These are phyloP conservation scores for Cephus rjabovi DNA, from an alignment of 2,888 invertebrate species.

Conservation along the genomic window DNA sequence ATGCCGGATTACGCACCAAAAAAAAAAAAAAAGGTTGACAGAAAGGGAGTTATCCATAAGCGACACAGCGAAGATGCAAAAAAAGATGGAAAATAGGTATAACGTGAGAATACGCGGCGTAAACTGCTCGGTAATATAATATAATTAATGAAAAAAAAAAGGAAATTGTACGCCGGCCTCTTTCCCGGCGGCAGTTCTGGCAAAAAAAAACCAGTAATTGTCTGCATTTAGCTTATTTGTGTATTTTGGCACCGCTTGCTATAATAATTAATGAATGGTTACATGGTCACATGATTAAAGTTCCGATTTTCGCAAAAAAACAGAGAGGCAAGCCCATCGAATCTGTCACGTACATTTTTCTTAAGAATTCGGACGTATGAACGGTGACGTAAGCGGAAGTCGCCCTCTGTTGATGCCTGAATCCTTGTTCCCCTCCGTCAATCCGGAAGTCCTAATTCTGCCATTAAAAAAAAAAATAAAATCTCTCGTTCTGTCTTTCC, in stretches of 20 bases:
- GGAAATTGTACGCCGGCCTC: conserved; percentile 16
- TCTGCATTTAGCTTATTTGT: conserved; percentile 29
- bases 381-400: not conserved
- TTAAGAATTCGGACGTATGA: not conserved
- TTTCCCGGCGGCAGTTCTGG: not conserved
- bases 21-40: conserved; percentile 26
- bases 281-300: not conserved
- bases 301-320: not conserved
- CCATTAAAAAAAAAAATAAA: not conserved
- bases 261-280: conserved; percentile 27
- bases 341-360: not conserved
- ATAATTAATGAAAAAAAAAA: conserved; percentile 18
- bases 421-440: not conserved
- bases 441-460: not conserved
- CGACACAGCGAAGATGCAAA: conserved; percentile 21
- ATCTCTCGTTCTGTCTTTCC: not conserved
- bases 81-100: conserved; percentile 13
- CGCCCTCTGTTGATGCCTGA: no score
- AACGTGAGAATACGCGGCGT: conserved; percentile 25
- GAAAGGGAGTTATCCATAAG: conserved; percentile 22
- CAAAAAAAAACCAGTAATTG: conserved; percentile 20
- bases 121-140: conserved; percentile 28
- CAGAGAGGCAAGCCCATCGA: not conserved
- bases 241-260: conserved; percentile 29
- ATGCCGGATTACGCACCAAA: conserved; percentile 7